Base-by-base conservation (phyloP, 1,140 invertebrate genomes). In the Macrostomum lignano region DNA sequence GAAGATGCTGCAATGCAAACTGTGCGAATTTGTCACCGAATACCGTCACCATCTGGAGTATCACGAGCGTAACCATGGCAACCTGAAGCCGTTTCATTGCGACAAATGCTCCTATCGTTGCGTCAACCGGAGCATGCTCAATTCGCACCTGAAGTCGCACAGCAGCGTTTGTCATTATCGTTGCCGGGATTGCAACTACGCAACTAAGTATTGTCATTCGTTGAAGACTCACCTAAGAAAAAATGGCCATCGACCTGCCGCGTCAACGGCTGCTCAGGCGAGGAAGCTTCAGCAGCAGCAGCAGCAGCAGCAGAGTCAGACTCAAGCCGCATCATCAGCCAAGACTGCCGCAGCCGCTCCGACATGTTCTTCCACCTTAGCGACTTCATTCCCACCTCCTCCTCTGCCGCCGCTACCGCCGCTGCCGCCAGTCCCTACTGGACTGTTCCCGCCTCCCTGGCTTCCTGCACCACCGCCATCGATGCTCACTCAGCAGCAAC, bases 71-170 rank as follows among this genome's bases (percentile, higher is more conserved):
- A 93, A 93, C 49, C 91, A 98, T 52, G 68, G 72, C 42, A 79
- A 79, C 6, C 74, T 72, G 0, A 98, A 98, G 46, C 88, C 88
- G 0, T 96, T 81, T 61, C 78, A 82, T 47, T 98, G 91, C 53
- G 42, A 66, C 32, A 73, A 84, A 36, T 58, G 55, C 37, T 53
- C 55, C 41, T 60, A 58, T 40, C 44, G 48, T 4, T 98, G 88
- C 48, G 86, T 96, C 2, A 96, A 93, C 57, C 94, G 94, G 49
- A 93, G 84, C 0, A 98, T 98, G 91, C 61, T 98, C 7, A 94
- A 88, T 49, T 88, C 79, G 0, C 91, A 99, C 46, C 67, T 91
- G 43, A 99, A 99, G 49, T 88, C 78, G 0, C 91, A 98, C 52
- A 91, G 79, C 0, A 82, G 76, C 38, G 60, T 93, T 0, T 94